These are phyloP conservation scores for Apoderus coryli DNA, from an alignment of 2,888 invertebrate genomes.

Conservation along the genomic window DNA sequence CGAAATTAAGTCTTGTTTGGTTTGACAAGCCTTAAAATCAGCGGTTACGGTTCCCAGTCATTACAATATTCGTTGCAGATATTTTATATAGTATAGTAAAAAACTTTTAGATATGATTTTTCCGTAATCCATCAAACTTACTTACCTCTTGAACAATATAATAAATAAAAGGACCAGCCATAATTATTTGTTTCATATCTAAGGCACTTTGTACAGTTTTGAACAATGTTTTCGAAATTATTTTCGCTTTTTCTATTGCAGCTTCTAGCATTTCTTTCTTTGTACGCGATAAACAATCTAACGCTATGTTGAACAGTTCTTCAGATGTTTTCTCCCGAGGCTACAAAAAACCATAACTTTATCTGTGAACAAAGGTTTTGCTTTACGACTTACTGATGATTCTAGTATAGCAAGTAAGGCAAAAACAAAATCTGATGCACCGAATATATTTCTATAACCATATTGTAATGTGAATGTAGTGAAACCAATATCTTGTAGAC, in stretches of 20 bases:
- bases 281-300: constrained; percentile 50
- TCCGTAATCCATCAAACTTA: too few species aligned
- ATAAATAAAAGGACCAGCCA: constrained; percentile 81
- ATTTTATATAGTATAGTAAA: too few species aligned
- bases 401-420: constrained; percentile 68
- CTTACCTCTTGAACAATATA: constrained; percentile 69
- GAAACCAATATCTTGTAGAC: constrained; percentile 53
- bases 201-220: constrained; percentile 66
- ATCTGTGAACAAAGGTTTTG: constrained; percentile 5
- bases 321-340: constrained; percentile 44
- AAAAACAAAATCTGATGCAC: constrained; percentile 73
- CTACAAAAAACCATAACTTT: constrained; percentile 24
- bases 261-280: constrained; percentile 44
- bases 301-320: constrained; percentile 54
- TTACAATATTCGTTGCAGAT: too few species aligned
- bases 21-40: too few species aligned
- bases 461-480: constrained; percentile 69
- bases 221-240: constrained; percentile 51
- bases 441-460: constrained; percentile 65
- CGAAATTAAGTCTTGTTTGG: too few species aligned
- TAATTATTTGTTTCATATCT: constrained; percentile 64
- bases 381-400: constrained; percentile 41
- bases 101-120: too few species aligned
- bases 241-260: constrained; percentile 57
- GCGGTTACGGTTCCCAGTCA: too few species aligned